Conservation (phyloP, 2,797 vertebrate genomes). For the Microchirus variegatus region DNA sequence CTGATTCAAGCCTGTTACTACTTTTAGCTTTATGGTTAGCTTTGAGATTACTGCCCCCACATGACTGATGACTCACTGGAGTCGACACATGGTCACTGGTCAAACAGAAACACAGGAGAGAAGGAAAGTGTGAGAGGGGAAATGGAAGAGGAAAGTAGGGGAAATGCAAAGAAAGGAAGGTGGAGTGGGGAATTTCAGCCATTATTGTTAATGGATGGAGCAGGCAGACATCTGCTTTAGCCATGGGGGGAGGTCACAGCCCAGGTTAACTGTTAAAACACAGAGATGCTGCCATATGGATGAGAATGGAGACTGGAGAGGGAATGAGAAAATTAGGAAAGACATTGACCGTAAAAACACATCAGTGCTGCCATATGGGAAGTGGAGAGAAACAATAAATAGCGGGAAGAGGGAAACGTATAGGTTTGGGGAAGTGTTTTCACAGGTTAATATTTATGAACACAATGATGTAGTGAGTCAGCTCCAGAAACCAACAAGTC, state of each 20-base stretch:
- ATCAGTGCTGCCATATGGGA: conserved; percentile 14
- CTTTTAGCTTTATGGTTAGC: not conserved
- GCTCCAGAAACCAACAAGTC: no score
- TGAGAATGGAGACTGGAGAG: not conserved
- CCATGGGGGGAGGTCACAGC: conserved; percentile 19
- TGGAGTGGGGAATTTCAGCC: conserved; percentile 7
- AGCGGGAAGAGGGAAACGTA: not conserved
- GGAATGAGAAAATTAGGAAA: conserved; percentile 21
- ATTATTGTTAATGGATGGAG: conserved; percentile 47
- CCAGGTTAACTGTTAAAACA: conserved; percentile 43
- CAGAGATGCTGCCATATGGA: conserved; percentile 23
- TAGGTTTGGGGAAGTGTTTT: not conserved
- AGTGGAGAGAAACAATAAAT: conserved; percentile 2
- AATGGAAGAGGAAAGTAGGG: conserved; percentile 15
- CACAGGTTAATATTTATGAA: no score
- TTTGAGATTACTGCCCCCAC: conserved; percentile 3
- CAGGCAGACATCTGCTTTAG: conserved; percentile 50
- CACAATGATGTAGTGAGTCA: no score
- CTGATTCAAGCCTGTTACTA: conserved; percentile 5
- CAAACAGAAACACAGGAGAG: conserved; percentile 15
- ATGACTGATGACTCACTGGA: conserved; percentile 33
- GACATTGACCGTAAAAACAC: conserved; percentile 10
- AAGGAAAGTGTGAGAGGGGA: conserved; percentile 41
- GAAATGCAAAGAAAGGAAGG: conserved; percentile 6
- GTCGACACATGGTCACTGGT: conserved; percentile 28